Percentiles rank a stretch among this genome's conserved stretches.
Evolutionary conservation across 2,888 invertebrate genomes (phyloP).

Genomic region (Notocelia uddmanniana): DNA sequence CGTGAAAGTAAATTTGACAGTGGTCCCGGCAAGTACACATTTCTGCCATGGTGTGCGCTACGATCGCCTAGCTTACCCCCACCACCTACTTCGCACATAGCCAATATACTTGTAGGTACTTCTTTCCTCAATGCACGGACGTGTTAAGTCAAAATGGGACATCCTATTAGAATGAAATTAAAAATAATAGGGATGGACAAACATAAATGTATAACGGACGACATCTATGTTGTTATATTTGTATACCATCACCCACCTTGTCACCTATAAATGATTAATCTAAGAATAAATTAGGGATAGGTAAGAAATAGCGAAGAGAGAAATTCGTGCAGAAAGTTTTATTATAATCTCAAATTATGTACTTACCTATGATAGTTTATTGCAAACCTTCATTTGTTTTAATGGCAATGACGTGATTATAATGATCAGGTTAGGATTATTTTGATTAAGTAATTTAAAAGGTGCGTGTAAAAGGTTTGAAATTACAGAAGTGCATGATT

Average conservation of each 20-base stretch:
- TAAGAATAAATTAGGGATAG: constrained; percentile 42
- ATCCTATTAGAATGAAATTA: neutral
- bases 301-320: constrained; percentile 49
- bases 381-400: neutral
- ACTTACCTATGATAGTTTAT: constrained; percentile 25
- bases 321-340: constrained; percentile 54
- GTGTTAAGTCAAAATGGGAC: neutral
- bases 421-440: neutral
- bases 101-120: neutral
- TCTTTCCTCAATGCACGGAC: constrained; percentile 14
- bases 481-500: neutral
- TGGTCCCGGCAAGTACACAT: too few relatives aligned
- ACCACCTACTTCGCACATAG: too few relatives aligned
- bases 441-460: neutral
- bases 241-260: constrained; percentile 39
- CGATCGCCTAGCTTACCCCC: too few relatives aligned
- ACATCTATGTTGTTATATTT: constrained; percentile 9
- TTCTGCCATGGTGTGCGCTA: too few relatives aligned
- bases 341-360: constrained; percentile 15
- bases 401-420: neutral
- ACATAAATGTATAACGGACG: constrained; percentile 19
- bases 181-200: neutral
- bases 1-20: too few relatives aligned
- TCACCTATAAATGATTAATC: constrained; percentile 25
- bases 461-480: neutral